Evolutionary conservation across 2,797 vertebrate species (phyloP).

Genomic region (Champsocephalus esox): DNA sequence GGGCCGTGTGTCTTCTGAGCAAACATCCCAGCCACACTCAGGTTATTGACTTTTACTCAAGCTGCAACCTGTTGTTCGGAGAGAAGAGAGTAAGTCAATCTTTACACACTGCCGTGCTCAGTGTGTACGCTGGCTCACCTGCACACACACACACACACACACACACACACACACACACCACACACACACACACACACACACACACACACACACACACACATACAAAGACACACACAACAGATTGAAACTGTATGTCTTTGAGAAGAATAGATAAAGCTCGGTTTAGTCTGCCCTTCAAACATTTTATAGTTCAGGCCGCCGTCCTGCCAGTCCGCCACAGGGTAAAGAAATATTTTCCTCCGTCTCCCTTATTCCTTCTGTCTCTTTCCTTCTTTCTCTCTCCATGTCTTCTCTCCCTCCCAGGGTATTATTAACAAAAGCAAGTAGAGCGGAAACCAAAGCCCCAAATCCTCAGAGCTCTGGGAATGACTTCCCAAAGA

Average conservation of each 20-base stretch:
- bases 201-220: constrained; percentile 27
- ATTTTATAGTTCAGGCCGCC: constrained; percentile 56
- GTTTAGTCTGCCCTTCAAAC: constrained; percentile 61
- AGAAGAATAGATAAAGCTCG: constrained; percentile 38
- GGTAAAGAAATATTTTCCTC: constrained; percentile 75
- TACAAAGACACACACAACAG: constrained; percentile 34
- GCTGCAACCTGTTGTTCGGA: constrained; percentile 73
- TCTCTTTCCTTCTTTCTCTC: constrained; percentile 68
- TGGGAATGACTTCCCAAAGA: constrained; percentile 86
- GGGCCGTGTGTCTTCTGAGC: constrained; percentile 76
- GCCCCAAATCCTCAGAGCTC: constrained; percentile 84
- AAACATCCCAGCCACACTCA: constrained; percentile 82
- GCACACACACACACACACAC: constrained; percentile 13
- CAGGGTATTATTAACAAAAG: constrained; percentile 92
- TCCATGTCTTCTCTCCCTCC: constrained; percentile 79
- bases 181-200: constrained; percentile 27
- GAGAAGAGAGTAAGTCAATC: constrained; percentile 72
- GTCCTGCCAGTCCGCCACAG: constrained; percentile 74
- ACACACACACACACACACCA: constrained; percentile 25
- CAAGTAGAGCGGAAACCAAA: constrained; percentile 92
- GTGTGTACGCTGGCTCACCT: constrained; percentile 35
- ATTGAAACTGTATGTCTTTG: constrained; percentile 24
- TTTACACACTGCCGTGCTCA: constrained; percentile 68
- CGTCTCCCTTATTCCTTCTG: constrained; percentile 63
- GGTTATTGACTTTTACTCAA: constrained; percentile 85